A percentile compares a stretch with the other conserved stretches of the same genome.
These are phyloP conservation scores for Enhydra lutris DNA, from an alignment of 2,113 vertebrate genomes.

Conservation along the genomic window DNA sequence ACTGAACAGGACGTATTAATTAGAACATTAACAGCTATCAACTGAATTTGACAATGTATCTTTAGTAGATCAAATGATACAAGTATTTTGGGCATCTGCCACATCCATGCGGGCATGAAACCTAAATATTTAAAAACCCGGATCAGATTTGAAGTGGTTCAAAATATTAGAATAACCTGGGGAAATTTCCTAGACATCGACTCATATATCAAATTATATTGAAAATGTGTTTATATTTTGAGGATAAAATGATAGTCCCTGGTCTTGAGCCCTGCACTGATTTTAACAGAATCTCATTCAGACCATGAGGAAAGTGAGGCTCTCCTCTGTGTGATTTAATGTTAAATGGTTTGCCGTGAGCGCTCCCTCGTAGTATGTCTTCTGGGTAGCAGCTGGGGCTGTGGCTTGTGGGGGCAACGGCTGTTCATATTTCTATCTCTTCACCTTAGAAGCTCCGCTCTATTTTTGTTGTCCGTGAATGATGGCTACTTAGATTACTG, in stretches of 20 bases:
- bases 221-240: background rate
- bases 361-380: background rate
- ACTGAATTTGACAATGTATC: background rate
- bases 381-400: slow-evolving; percentile 35
- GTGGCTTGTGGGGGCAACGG: slow-evolving; percentile 30
- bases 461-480: slow-evolving; percentile 30
- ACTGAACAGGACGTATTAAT: background rate
- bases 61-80: background rate
- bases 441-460: background rate
- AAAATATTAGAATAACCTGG: background rate
- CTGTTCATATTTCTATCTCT: slow-evolving; percentile 51
- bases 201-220: background rate
- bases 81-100: background rate
- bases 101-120: background rate
- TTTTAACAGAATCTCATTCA: background rate
- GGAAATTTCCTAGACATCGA: background rate
- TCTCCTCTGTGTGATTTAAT: slow-evolving; percentile 10
- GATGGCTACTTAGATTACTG: slow-evolving; percentile 16
- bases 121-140: background rate
- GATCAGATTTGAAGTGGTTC: background rate
- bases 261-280: background rate
- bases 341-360: background rate
- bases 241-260: background rate
- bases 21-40: background rate
- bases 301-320: background rate